Percentiles rank a stretch among this genome's conserved stretches.
phyloP scores from a whole-genome alignment of 2,113 vertebrate species.

The Triplophysa rosa region DNA sequence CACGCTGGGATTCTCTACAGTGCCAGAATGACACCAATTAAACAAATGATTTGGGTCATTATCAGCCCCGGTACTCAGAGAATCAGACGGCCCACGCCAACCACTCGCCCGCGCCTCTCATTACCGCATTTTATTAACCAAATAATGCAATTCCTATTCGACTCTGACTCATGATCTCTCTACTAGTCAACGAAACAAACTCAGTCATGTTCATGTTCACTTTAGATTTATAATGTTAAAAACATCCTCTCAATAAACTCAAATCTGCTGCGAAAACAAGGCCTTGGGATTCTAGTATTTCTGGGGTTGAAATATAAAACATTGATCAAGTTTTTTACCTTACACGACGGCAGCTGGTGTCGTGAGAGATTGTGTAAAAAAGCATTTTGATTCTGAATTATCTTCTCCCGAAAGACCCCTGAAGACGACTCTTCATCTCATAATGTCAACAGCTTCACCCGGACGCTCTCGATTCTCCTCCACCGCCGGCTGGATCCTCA shows the following conservation, averaged over 20 bases:
- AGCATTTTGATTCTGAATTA: background rate
- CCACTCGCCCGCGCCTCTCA: constrained; percentile 2
- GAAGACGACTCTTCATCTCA: background rate
- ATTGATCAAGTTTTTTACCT: background rate
- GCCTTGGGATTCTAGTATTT: background rate
- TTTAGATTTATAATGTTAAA: too few species aligned
- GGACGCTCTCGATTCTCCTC: background rate
- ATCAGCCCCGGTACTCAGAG: background rate
- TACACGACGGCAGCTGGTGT: background rate
- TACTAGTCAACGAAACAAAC: too few species aligned
- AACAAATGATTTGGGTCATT: constrained; percentile 22
- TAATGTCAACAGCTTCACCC: background rate
- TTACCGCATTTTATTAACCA: constrained; percentile 31
- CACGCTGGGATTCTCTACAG: background rate
- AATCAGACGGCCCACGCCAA: constrained; percentile 3
- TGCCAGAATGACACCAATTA: constrained; percentile 40
- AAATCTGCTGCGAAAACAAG: background rate
- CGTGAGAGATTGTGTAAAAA: background rate
- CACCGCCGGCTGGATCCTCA: background rate
- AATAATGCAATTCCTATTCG: background rate
- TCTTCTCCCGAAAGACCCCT: background rate
- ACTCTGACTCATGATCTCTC: too few species aligned
- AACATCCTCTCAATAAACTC: background rate
- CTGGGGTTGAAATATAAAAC: background rate
- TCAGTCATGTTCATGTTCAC: too few species aligned